Percentiles rank a stretch among this genome's conserved stretches.
Conservation (phyloP, 1,140 invertebrate species). For the Drusus annulatus region DNA sequence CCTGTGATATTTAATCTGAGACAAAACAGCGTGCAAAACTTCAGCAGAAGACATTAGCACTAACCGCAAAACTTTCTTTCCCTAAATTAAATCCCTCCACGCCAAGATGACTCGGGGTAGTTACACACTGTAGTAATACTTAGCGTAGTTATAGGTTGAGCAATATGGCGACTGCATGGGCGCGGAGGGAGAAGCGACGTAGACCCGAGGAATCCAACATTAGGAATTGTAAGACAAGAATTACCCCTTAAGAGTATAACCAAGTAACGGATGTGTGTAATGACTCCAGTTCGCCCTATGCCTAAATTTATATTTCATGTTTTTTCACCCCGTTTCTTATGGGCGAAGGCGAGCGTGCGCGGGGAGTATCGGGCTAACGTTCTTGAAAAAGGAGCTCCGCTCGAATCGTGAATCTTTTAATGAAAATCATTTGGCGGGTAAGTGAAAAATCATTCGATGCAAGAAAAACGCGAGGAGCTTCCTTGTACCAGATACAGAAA, state of each 20-base stretch:
- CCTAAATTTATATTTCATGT: conserved; percentile 69
- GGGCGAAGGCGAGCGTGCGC: conserved; percentile 22
- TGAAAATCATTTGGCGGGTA: too few species aligned
- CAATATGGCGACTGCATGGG: conserved; percentile 31
- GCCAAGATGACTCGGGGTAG: background rate
- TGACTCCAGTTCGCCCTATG: conserved; percentile 63
- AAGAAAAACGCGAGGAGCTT: too few species aligned
- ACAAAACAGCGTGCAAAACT: conserved; percentile 15
- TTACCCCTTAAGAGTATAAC: conserved; percentile 70
- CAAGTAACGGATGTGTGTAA: conserved; percentile 71
- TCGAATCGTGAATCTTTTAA: too few species aligned
- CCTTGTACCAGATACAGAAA: too few species aligned
- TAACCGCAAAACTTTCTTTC: conserved; percentile 27
- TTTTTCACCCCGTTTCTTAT: conserved; percentile 60
- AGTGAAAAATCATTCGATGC: too few species aligned
- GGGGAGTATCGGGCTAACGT: background rate
- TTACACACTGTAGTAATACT: too few species aligned
- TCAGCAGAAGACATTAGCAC: conserved; percentile 9
- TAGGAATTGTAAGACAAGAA: conserved; percentile 69
- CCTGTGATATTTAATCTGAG: conserved; percentile 9
- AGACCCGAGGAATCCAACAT: conserved; percentile 60
- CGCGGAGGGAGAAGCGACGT: conserved; percentile 1
- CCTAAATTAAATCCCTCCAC: conserved; percentile 24
- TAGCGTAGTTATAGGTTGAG: conserved; percentile 9
- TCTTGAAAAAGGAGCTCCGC: too few species aligned